These are phyloP conservation scores for Carterocephalus palaemon DNA, from an alignment of 2,888 invertebrate species.

Conservation along the genomic window DNA sequence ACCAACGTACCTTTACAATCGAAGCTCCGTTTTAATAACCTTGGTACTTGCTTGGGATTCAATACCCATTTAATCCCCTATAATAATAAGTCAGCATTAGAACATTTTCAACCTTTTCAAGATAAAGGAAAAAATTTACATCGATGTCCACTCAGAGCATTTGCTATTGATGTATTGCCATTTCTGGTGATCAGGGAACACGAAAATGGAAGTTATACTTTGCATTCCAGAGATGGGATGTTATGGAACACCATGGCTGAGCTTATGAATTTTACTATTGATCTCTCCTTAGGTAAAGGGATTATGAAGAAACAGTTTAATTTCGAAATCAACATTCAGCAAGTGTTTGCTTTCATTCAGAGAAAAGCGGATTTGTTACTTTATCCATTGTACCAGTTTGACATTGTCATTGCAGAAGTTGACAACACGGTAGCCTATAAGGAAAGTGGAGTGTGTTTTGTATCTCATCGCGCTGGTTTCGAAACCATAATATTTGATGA, in stretches of 20 bases:
- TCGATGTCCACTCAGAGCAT: slow-evolving; percentile 48
- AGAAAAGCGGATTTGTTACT: slow-evolving; percentile 58
- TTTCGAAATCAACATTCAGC: slow-evolving; percentile 50
- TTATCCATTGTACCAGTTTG: slow-evolving; percentile 61
- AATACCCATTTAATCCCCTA: slow-evolving; percentile 40
- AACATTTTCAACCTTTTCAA: slow-evolving; percentile 43
- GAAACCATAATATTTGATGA: slow-evolving; percentile 56
- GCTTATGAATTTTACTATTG: slow-evolving; percentile 59
- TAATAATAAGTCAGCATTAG: slow-evolving; percentile 29
- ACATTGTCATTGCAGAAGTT: slow-evolving; percentile 53
- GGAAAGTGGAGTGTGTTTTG: slow-evolving; percentile 64
- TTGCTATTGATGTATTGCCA: slow-evolving; percentile 45
- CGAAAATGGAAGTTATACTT: slow-evolving; percentile 43
- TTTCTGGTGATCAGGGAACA: slow-evolving; percentile 45
- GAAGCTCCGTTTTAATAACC: slow-evolving; percentile 42
- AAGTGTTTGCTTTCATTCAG: slow-evolving; percentile 50
- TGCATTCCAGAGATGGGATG: slow-evolving; percentile 54
- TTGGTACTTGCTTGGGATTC: slow-evolving; percentile 60
- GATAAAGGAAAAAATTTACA: slow-evolving; percentile 55
- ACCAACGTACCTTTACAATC: slow-evolving; percentile 49
- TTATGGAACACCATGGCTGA: slow-evolving; percentile 57
- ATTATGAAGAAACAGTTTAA: slow-evolving; percentile 47
- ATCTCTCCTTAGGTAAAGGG: slow-evolving; percentile 42
- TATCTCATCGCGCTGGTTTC: slow-evolving; percentile 57
- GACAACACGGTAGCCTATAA: slow-evolving; percentile 55